A percentile compares a stretch with the other conserved stretches of the same genome.
phyloP scores from a whole-genome alignment of 2,113 vertebrate species.

The Hypomesus transpacificus region DNA sequence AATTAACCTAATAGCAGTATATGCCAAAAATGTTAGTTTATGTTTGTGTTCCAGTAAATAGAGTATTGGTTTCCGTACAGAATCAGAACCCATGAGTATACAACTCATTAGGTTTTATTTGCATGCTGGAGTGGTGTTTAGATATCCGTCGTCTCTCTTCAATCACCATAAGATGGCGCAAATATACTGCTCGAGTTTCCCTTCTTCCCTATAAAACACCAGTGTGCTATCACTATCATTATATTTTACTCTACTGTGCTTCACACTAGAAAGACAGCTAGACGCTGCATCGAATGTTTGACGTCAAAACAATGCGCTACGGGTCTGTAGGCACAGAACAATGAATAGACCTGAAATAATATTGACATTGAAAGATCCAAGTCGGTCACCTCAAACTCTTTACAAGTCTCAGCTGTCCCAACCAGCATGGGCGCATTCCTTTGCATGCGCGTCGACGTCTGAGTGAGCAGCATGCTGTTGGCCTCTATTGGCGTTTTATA shows the following conservation, averaged over 20 bases:
- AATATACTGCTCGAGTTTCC: not conserved
- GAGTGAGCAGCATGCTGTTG: not conserved
- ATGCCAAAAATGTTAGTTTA: too few relatives aligned
- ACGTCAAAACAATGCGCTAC: too few relatives aligned
- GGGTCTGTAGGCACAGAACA: not conserved
- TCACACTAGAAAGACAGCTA: too few relatives aligned
- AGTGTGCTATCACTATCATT: too few relatives aligned
- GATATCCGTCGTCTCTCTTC: not conserved
- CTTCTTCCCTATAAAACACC: not conserved
- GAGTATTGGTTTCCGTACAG: too few relatives aligned
- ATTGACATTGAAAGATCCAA: not conserved
- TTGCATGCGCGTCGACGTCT: conserved; percentile 39
- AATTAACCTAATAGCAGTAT: too few relatives aligned
- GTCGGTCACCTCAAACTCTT: not conserved
- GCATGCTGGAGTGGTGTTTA: too few relatives aligned
- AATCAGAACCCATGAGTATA: too few relatives aligned
- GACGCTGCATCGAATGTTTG: too few relatives aligned
- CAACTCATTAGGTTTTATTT: too few relatives aligned
- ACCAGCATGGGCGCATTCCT: conserved; percentile 54
- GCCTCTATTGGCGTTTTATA: not conserved
- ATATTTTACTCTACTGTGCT: too few relatives aligned
- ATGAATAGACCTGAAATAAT: not conserved
- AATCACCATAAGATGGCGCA: conserved; percentile 6
- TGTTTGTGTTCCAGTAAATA: too few relatives aligned
- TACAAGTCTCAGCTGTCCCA: conserved; percentile 3